Evolutionary conservation across 2,797 vertebrate genomes (phyloP), one percentile per base, ranked within the genome.

Genomic region (Anguilla pacifica): DNA sequence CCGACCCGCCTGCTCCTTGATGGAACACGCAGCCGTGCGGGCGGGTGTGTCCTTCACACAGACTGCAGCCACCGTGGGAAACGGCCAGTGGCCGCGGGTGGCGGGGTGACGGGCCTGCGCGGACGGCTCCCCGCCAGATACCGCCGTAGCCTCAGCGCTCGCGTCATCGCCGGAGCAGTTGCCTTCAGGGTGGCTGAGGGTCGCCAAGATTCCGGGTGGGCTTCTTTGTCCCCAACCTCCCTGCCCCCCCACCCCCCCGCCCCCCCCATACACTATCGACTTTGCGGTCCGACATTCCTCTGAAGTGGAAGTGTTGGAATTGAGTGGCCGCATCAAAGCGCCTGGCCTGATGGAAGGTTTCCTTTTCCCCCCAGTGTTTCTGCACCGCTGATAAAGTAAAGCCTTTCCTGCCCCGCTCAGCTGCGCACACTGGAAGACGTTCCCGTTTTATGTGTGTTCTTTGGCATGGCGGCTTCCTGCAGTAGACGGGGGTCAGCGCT

Each of bases 401-500:
- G 39, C 22, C 77, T n/a, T 81, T 81, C 43, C 77, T 43, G 74
- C 13, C 35, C 74, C 39, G 13, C 74, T 79, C 77, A 3, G 77
- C 77, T 49, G 39, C 39, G 3, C 43, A 25, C 19, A 3, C 77
- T 81, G 77, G 77, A 81, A 46, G 31, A n/a, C 49, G 6, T 85
- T 22, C 89, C 82, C 83, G 51, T 90, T 92, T 92, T 90, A 90
- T 90, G 72, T 91, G 89, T 94, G 88, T 93, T 89, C 87, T 91
- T 92, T 93, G 92, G 93, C 89, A 74, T 91, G 88, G 89, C 89
- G 91, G 92, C 92, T 92, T 94, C 91, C 92, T 94, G 91, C 89
- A 46, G 31, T 90, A 89, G 89, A 90, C 70, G 82, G 88, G 53
- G 90, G 89, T 88, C 90, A 86, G 85, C 87, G 89, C 89, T 91